Percentiles rank a stretch among this genome's conserved stretches.
Conservation (phyloP, 1,140 invertebrate genomes). For the Sarcophaga bullata region DNA sequence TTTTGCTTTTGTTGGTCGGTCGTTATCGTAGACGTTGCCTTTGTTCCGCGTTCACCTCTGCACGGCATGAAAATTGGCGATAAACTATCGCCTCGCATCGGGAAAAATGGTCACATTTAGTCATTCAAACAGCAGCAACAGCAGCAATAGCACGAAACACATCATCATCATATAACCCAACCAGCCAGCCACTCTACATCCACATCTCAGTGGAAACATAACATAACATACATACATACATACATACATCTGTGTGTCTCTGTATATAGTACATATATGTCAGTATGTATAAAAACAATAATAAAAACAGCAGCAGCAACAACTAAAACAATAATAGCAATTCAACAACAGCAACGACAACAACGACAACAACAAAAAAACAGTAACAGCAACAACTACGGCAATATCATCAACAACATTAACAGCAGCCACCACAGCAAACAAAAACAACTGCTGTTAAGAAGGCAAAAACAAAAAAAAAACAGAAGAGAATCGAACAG, state of each 20-base stretch:
- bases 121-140: conserved; percentile 39
- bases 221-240: not conserved
- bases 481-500: not conserved
- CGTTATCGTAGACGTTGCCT: conserved; percentile 54
- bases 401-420: conserved; percentile 17
- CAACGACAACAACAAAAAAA: conserved; percentile 32
- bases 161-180: conserved; percentile 29
- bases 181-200: not conserved
- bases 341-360: not conserved
- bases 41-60: conserved; percentile 66
- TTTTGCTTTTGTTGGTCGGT: not conserved
- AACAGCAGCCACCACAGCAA: conserved; percentile 41
- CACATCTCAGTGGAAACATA: conserved; percentile 22
- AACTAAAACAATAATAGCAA: not conserved
- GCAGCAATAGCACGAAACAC: conserved; percentile 45
- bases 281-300: not conserved
- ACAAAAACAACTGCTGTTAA: too few relatives aligned
- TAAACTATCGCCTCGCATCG: conserved; percentile 66
- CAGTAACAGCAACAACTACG: conserved; percentile 45
- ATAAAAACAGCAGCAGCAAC: not conserved
- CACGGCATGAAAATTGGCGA: conserved; percentile 66
- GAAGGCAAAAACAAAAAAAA: conserved; percentile 48
- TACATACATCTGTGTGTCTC: too few relatives aligned
- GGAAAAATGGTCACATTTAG: conserved; percentile 61
- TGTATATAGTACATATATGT: too few relatives aligned